Percentiles rank a stretch among this genome's conserved stretches.
Evolutionary conservation across 2,888 invertebrate genomes (phyloP).

Genomic region (Limenitis arthemis): DNA sequence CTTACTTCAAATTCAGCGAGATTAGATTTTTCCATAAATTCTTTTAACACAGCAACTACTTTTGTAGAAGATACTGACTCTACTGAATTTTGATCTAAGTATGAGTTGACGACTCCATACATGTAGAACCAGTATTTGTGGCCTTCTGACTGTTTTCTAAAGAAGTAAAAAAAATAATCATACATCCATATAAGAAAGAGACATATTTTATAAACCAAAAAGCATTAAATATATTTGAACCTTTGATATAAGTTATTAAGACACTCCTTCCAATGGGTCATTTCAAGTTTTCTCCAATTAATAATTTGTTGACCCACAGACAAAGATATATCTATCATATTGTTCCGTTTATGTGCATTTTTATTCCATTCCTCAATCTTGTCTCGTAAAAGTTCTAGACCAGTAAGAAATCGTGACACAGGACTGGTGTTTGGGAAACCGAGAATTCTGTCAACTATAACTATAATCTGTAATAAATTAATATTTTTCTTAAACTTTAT

Average conservation of each 20-base stretch:
- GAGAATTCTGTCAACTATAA: slow-evolving; percentile 76
- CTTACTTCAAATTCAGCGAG: slow-evolving; percentile 88
- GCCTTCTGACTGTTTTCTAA: slow-evolving; percentile 76
- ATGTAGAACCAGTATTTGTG: slow-evolving; percentile 94
- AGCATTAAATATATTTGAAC: slow-evolving; percentile 35
- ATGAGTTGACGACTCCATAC: slow-evolving; percentile 79
- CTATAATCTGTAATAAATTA: slow-evolving; percentile 68
- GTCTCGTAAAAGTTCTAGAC: slow-evolving; percentile 89
- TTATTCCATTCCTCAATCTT: slow-evolving; percentile 94
- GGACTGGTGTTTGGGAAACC: slow-evolving; percentile 86
- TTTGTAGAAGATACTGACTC: slow-evolving; percentile 31
- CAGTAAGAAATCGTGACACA: slow-evolving; percentile 89
- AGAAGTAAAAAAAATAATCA: slow-evolving; percentile 8
- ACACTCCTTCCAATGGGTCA: slow-evolving; percentile 90
- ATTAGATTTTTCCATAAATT: slow-evolving; percentile 87
- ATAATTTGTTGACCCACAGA: slow-evolving; percentile 87
- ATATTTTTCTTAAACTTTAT: not conserved
- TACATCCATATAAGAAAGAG: not conserved
- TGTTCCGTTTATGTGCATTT: slow-evolving; percentile 89
- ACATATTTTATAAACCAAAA: not conserved
- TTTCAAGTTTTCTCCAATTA: slow-evolving; percentile 91
- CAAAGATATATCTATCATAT: slow-evolving; percentile 80
- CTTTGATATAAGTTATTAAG: slow-evolving; percentile 77
- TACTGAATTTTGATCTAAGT: slow-evolving; percentile 39
- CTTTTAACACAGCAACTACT: slow-evolving; percentile 75